Base-by-base conservation (phyloP, 23 tunicate genomes). In the Aplidium turbinatum region DNA sequence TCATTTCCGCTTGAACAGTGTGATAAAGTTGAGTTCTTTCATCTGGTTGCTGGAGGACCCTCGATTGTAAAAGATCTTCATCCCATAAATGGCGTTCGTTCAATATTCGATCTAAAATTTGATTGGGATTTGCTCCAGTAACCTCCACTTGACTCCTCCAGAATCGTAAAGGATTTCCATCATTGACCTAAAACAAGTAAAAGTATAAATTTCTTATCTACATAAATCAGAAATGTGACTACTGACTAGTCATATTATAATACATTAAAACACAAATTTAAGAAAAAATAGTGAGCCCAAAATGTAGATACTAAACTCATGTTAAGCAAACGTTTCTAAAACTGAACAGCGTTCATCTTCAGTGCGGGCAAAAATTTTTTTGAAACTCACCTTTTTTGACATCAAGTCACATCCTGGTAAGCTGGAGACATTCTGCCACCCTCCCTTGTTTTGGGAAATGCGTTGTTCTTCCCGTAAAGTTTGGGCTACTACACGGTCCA, bases 121-220 rank as follows among this genome's bases (percentile, higher is more conserved):
- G 66, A 54, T 46, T 38, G 5, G 58, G 58, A 7, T 79, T 38
- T 3, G 76, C 80, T 1, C 72, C 70, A 7, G 20, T 31, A 0
- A 75, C 64, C n/a, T 86, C 85, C 19, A 86, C 76, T 47, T 65
- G 71, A 47, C 93, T 80, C 29, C 85, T 61, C 93, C 93, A 86
- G 58, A 86, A 19, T 63, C 93, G 75, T 4, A 86, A 57, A 1
- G 75, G 85, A 4, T 86, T 86, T 18, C 85, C 93, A 54, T 86
- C 93, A 45, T 79, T 78, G 35, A 86, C 33, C 92, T 85, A 39
- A 60, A 75, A 20, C 23, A 21, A 38, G 63, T 34, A 33, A 6
- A 22, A 9, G 57, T 57, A 58, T 9, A n/a, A n/a, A n/a, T n/a
- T n/a, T n/a, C n/a, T n/a, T n/a, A n/a, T n/a, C n/a, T n/a, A n/a